Percentiles rank a stretch among this genome's conserved stretches.
These are phyloP conservation scores for Tineola bisselliella DNA, from an alignment of 2,888 invertebrate species.

Conservation along the genomic window DNA sequence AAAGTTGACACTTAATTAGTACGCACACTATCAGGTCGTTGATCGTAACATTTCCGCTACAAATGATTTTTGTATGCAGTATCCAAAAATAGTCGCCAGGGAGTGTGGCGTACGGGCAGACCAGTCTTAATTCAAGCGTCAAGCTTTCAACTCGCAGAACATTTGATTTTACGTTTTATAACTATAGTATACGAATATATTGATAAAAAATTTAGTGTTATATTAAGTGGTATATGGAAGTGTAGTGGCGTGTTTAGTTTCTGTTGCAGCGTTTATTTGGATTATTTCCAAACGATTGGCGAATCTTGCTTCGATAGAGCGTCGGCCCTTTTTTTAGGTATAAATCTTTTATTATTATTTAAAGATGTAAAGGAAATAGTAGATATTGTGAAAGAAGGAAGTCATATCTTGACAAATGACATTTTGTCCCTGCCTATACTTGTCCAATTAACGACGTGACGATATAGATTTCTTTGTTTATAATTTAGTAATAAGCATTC, in stretches of 20 bases:
- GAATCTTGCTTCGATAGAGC: slow-evolving; percentile 35
- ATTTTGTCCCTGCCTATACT: too few relatives aligned
- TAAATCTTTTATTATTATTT: neutral
- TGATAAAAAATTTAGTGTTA: slow-evolving; percentile 20
- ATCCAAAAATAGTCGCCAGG: slow-evolving; percentile 64
- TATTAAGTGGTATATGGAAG: slow-evolving; percentile 11
- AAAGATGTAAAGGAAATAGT: too few relatives aligned
- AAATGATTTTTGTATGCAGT: slow-evolving; percentile 59
- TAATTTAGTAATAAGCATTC: too few relatives aligned
- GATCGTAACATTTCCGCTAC: slow-evolving; percentile 65
- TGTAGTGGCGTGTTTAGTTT: slow-evolving; percentile 16
- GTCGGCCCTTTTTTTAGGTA: slow-evolving; percentile 22
- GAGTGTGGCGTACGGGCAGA: slow-evolving; percentile 34
- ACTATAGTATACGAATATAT: slow-evolving; percentile 18
- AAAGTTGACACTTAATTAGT: slow-evolving; percentile 15
- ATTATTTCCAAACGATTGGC: slow-evolving; percentile 44
- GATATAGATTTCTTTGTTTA: too few relatives aligned
- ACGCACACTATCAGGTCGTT: slow-evolving; percentile 46
- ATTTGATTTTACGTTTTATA: slow-evolving; percentile 29
- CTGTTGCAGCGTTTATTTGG: slow-evolving; percentile 25
- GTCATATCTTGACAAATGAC: too few relatives aligned
- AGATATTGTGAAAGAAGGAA: too few relatives aligned
- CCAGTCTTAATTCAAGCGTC: slow-evolving; percentile 21
- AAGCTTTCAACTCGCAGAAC: slow-evolving; percentile 3
- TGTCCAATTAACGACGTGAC: too few relatives aligned